Evolutionary conservation across 2,113 vertebrate species (phyloP).

Genomic region (Ictalurus furcatus): DNA sequence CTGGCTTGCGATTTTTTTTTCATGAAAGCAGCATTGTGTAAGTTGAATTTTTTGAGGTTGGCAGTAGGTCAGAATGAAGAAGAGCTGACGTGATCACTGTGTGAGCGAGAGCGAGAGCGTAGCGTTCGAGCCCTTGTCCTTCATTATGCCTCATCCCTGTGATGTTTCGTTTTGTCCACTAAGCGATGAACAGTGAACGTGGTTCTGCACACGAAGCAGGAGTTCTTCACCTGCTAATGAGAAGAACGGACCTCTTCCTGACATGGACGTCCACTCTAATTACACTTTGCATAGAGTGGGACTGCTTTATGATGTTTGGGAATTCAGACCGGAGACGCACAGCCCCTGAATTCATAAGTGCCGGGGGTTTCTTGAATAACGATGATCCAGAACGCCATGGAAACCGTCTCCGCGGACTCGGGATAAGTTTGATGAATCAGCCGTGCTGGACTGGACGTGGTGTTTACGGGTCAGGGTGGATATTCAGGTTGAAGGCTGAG

Average conservation of each 20-base stretch:
- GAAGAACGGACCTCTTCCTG: constrained; percentile 42
- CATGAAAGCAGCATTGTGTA: not conserved
- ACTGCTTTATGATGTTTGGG: constrained; percentile 21
- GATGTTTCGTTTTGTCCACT: constrained; percentile 59
- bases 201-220: constrained; percentile 59
- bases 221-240: constrained; percentile 58
- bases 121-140: constrained; percentile 24
- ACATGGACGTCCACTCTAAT: constrained; percentile 46
- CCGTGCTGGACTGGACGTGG: constrained; percentile 37
- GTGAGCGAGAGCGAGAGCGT: constrained; percentile 44
- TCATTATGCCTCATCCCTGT: constrained; percentile 30
- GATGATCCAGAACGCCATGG: not conserved
- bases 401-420: constrained; percentile 39
- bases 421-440: constrained; percentile 58
- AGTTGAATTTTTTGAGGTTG: not conserved
- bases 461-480: constrained; percentile 59
- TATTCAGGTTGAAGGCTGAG: constrained; percentile 45
- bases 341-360: constrained; percentile 12
- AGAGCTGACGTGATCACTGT: not conserved
- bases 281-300: not conserved
- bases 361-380: not conserved
- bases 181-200: constrained; percentile 44
- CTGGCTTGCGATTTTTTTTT: not conserved
- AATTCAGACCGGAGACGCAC: constrained; percentile 1
- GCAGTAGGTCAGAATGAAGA: not conserved